phyloP scores from a whole-genome alignment of 2,797 vertebrate species.

The Hemitrygon akajei region DNA sequence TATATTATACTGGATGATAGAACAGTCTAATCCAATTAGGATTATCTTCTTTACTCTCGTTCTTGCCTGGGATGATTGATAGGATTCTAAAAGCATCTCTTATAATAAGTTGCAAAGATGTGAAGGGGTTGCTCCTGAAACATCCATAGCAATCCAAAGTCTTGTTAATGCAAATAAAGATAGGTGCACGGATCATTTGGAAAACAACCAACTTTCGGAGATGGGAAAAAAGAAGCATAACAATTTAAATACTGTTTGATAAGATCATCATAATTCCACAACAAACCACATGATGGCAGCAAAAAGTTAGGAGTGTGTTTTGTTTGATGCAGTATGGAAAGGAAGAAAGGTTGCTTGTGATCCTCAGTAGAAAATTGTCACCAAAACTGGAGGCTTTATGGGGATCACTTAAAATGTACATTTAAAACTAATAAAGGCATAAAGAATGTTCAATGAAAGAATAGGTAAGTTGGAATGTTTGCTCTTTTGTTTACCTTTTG shows the following conservation, averaged over 20 bases:
- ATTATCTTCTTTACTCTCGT: background rate
- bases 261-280: background rate
- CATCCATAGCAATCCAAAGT: background rate
- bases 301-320: background rate
- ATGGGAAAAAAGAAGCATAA: background rate
- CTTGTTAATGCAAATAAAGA: background rate
- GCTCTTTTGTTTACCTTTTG: background rate
- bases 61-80: constrained; percentile 12
- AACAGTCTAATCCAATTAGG: background rate
- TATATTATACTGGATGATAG: background rate
- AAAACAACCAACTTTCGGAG: background rate
- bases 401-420: background rate
- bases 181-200: background rate
- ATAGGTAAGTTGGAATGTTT: background rate
- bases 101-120: background rate
- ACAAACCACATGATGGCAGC: constrained; percentile 28
- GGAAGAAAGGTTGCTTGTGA: no score
- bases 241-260: background rate
- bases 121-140: background rate
- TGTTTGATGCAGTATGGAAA: background rate
- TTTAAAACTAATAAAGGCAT: background rate
- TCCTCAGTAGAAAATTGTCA: background rate
- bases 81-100: background rate
- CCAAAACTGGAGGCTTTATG: background rate
- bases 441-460: background rate